Conservation (phyloP, 92 coral and sea anemone species). For the Porites evermanni region DNA sequence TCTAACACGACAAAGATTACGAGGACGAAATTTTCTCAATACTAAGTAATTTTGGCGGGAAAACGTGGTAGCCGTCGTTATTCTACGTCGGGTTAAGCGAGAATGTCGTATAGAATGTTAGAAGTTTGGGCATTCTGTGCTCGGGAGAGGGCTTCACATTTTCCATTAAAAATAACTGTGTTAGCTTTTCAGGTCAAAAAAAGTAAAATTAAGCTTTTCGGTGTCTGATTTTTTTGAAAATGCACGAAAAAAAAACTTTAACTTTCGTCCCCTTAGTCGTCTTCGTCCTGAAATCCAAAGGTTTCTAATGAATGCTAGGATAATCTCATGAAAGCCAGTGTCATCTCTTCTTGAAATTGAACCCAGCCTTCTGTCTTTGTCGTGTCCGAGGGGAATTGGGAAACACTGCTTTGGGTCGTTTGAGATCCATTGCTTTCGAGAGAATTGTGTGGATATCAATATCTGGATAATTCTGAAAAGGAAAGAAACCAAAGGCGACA, state of each 20-base stretch:
- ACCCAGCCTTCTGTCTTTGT: constrained; percentile 67
- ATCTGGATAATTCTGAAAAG: constrained; percentile 87
- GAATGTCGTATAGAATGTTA: too few species aligned
- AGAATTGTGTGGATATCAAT: constrained; percentile 88
- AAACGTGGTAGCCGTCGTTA: too few species aligned
- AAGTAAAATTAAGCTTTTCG: too few species aligned
- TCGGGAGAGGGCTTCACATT: too few species aligned
- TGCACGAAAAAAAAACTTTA: background rate
- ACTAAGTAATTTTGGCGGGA: too few species aligned
- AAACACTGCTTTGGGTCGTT: constrained; percentile 52
- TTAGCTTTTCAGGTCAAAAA: too few species aligned
- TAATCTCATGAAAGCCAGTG: background rate
- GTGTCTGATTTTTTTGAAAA: too few species aligned
- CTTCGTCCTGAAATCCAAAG: background rate
- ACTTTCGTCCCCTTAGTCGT: background rate
- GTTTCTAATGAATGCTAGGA: background rate
- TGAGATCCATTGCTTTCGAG: constrained; percentile 91
- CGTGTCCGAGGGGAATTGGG: constrained; percentile 51
- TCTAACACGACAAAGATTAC: too few species aligned
- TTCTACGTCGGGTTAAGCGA: too few species aligned
- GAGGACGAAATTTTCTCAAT: too few species aligned
- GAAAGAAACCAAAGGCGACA: background rate
- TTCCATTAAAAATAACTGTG: too few species aligned
- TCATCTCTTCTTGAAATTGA: constrained; percentile 78
- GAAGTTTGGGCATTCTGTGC: too few species aligned